A percentile compares a stretch with the other conserved stretches of the same genome.
These are phyloP conservation scores for Pandemis cinnamomeana DNA, from an alignment of 2,888 invertebrate genomes.

Conservation along the genomic window DNA sequence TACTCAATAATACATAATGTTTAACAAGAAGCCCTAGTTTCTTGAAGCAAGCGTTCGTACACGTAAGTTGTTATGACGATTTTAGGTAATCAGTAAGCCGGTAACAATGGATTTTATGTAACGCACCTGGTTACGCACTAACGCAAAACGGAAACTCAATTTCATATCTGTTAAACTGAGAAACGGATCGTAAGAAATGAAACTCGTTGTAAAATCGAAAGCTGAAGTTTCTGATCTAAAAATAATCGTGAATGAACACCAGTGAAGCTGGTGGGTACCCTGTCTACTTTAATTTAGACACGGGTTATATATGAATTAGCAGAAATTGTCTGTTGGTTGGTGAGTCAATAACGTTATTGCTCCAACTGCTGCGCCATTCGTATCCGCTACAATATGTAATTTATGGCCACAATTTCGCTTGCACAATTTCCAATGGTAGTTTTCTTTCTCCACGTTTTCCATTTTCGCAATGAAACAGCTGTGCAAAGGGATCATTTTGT, in stretches of 20 bases:
- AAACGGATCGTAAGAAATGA: conserved; percentile 55
- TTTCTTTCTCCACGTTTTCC: conserved; percentile 4
- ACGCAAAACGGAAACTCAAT: conserved; percentile 57
- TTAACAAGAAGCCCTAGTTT: conserved; percentile 36
- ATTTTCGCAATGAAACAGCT: conserved; percentile 2
- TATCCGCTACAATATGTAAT: conserved; percentile 30
- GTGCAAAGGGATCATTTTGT: conserved; percentile 14
- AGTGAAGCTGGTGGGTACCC: conserved; percentile 16
- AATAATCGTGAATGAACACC: conserved; percentile 11
- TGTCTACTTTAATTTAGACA: conserved; percentile 2
- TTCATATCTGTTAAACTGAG: conserved; percentile 63
- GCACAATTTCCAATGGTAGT: conserved; percentile 22
- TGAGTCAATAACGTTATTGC: conserved; percentile 22
- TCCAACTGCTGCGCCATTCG: conserved; percentile 3
- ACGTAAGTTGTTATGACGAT: conserved; percentile 59
- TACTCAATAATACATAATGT: conserved; percentile 30
- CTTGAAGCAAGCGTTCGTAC: conserved; percentile 43
- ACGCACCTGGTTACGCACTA: conserved; percentile 58
- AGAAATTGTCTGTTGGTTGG: conserved; percentile 17
- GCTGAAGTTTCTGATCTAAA: conserved; percentile 33
- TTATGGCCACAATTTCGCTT: conserved; percentile 37
- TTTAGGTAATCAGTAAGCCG: conserved; percentile 48
- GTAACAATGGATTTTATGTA: conserved; percentile 71
- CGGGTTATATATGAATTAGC: conserved; percentile 10
- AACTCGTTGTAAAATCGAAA: conserved; percentile 35